Conservation (phyloP, 2,888 invertebrate genomes). For the Rhopalosiphum nymphaeae region DNA sequence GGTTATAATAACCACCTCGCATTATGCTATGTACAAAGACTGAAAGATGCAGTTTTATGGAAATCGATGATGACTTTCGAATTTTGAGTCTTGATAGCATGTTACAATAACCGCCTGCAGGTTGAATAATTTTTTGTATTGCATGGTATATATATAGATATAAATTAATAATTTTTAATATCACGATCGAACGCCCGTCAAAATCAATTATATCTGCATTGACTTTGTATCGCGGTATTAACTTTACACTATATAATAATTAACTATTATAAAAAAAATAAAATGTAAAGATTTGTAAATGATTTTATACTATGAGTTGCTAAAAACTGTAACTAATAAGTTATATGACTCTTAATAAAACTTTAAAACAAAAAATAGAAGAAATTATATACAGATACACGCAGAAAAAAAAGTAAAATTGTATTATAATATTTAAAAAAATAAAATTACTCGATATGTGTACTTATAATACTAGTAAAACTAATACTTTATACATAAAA, state of each 20-base stretch:
- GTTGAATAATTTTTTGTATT: background rate
- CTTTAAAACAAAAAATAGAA: no score
- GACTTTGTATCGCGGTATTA: background rate
- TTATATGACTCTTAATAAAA: no score
- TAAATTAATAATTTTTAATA: background rate
- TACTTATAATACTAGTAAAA: background rate
- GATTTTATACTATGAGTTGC: no score
- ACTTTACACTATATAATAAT: no score
- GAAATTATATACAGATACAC: no score
- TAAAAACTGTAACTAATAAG: no score
- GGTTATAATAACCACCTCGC: background rate
- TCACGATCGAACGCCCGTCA: background rate
- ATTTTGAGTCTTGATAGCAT: background rate
- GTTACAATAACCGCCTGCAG: background rate
- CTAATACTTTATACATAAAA: background rate
- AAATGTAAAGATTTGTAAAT: no score
- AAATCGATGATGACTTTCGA: background rate
- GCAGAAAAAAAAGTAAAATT: no score
- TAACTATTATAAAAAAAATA: no score
- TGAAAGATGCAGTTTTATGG: background rate
- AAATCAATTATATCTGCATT: background rate
- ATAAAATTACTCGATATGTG: background rate
- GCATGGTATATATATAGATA: background rate
- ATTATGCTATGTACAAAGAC: background rate
- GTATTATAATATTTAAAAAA: background rate